These are phyloP conservation scores for Hystrix brachyura DNA, from an alignment of 2,113 vertebrate genomes.

Conservation along the genomic window DNA sequence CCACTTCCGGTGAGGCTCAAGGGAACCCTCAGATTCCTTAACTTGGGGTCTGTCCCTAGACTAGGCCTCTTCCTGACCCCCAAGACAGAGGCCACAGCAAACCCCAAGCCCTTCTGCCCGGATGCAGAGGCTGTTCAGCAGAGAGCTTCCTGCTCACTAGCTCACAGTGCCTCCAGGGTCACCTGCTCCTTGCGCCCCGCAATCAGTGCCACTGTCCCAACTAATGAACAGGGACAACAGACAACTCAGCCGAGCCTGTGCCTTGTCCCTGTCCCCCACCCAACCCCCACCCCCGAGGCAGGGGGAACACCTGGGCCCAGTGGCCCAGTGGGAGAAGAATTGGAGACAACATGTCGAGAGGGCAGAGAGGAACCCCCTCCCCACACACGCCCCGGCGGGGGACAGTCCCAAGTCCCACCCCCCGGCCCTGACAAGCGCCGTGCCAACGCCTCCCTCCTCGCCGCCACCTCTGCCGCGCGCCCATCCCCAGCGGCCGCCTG, in stretches of 20 bases:
- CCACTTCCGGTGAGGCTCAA: constrained; percentile 35
- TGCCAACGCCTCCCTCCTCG: constrained; percentile 50
- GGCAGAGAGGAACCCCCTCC: background rate
- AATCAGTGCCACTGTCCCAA: constrained; percentile 38
- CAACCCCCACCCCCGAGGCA: constrained; percentile 48
- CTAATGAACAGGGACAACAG: background rate
- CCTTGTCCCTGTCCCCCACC: constrained; percentile 5
- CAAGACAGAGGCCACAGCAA: background rate
- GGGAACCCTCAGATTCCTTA: background rate
- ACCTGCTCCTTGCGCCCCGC: constrained; percentile 70
- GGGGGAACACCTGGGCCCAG: constrained; percentile 59
- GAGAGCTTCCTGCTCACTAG: background rate
- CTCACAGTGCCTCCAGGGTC: constrained; percentile 69
- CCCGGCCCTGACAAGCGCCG: constrained; percentile 60
- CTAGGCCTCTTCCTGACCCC: background rate
- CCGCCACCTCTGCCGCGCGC: constrained; percentile 13
- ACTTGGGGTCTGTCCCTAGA: constrained; percentile 1
- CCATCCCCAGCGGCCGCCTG: constrained; percentile 74
- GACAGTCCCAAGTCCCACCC: constrained; percentile 71
- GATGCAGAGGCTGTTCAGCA: background rate
- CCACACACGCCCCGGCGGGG: background rate
- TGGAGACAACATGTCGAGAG: background rate
- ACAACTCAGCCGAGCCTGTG: background rate
- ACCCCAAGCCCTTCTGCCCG: background rate
- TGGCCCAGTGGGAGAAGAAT: constrained; percentile 25